phyloP scores from a whole-genome alignment of 1,140 invertebrate species.

The Nephila pilipes region DNA sequence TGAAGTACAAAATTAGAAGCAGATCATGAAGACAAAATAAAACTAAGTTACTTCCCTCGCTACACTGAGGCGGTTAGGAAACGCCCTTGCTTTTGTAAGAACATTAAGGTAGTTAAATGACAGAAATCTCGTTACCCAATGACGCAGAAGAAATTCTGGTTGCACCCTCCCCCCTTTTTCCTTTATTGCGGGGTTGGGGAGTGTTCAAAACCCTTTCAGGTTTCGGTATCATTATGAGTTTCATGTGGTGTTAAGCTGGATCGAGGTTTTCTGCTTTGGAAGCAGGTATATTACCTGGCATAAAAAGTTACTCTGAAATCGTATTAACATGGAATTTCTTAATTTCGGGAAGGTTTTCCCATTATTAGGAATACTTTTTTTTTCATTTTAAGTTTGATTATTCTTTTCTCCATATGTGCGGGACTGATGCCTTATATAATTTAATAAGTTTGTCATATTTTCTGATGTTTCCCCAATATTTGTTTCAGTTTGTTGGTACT shows the following conservation, averaged over 20 bases:
- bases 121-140: neutral
- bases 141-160: neutral
- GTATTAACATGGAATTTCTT: slow-evolving; percentile 4
- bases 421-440: no score
- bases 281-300: slow-evolving; percentile 1
- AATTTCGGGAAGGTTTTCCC: no score
- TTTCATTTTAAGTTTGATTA: no score
- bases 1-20: neutral
- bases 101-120: neutral
- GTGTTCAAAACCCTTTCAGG: neutral
- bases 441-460: no score
- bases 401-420: neutral
- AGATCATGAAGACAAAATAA: neutral
- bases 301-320: neutral
- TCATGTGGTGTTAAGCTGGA: neutral
- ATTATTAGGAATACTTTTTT: no score
- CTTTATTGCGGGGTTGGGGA: neutral
- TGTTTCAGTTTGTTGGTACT: no score
- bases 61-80: neutral
- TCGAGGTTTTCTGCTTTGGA: neutral
- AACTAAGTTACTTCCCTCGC: slow-evolving; percentile 3
- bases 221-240: neutral
- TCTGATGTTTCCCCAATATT: no score
- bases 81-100: neutral
- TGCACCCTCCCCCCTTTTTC: neutral